Base-by-base conservation (phyloP, 1,140 invertebrate genomes). In the Neotoxoptera formosana region DNA sequence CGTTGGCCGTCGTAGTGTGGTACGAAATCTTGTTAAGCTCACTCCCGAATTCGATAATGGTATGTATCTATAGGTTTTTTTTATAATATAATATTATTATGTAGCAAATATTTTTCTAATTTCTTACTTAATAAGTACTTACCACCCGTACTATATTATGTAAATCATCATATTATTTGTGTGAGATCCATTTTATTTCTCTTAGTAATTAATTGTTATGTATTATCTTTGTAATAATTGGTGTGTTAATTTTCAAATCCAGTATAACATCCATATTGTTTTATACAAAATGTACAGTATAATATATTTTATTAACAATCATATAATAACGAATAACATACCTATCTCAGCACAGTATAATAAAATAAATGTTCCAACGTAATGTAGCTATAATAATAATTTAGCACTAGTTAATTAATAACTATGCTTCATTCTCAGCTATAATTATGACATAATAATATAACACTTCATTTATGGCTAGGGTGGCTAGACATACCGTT, bases 41-140 rank as follows among this genome's bases (percentile, higher is more conserved):
- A 86, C 91, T 51, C 91, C 91, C 25, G 91, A 93, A 45, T 51
- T n/a, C 34, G 34, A 56, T 17, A 86, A 93, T 51, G 91, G 91
- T 93, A 93, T 86, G 91, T 30, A 8, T 17, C 67, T 36, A 21
- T 41, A 41, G 4, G 41, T 41, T 41, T 41, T 41, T 41, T 41
- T 41, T 41, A 41, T 41, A 41, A 0, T 36, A 81, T 81, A 81
- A 36, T 81, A 81, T 81, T 36, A 81, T 81, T 81, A 1, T 83
- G 21, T 36, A 83, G 23, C 34, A 41, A 41, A 41, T 41, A 41
- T 41, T 41, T 34, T 36, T 36, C 14, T 81, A 4, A 34, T 81
- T 67, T 67, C 3, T 30, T 30, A 67, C 56, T 2, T 30, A 60
- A 60, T 60, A 30, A 53, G 0, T 67, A 67, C 25, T 60, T 3